Percentiles rank a stretch among this genome's conserved stretches.
phyloP scores from a whole-genome alignment of 2,888 invertebrate genomes.

The Halocaridina rubra region DNA sequence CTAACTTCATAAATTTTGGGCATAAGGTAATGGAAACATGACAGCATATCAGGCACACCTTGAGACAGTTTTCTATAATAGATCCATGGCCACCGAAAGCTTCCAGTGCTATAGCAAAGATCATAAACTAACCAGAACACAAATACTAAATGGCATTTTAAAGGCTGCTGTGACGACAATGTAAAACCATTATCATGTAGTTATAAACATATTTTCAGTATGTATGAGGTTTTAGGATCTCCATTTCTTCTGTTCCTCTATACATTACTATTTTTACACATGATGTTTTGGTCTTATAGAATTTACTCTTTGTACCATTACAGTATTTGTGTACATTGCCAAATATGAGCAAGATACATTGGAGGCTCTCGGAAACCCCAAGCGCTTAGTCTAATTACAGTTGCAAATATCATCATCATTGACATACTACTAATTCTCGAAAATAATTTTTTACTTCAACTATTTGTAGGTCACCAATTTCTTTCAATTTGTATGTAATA shows the following conservation, averaged over 20 bases:
- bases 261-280: too few relatives aligned
- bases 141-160: background rate
- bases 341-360: background rate
- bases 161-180: too few relatives aligned
- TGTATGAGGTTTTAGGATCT: too few relatives aligned
- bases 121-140: too few relatives aligned
- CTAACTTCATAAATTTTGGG: background rate
- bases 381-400: background rate
- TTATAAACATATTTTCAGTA: too few relatives aligned
- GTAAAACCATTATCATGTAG: too few relatives aligned
- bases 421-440: too few relatives aligned
- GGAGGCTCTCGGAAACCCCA: background rate
- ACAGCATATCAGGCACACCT: background rate
- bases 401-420: background rate
- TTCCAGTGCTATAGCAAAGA: background rate
- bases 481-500: too few relatives aligned
- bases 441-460: too few relatives aligned
- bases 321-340: background rate
- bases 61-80: background rate
- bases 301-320: background rate
- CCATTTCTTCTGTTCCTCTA: too few relatives aligned
- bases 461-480: too few relatives aligned
- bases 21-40: background rate
- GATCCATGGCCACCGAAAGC: background rate
- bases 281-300: too few relatives aligned